Evolutionary conservation across 92 coral and sea anemone genomes (phyloP).

Genomic region (Actinostola sp.): DNA sequence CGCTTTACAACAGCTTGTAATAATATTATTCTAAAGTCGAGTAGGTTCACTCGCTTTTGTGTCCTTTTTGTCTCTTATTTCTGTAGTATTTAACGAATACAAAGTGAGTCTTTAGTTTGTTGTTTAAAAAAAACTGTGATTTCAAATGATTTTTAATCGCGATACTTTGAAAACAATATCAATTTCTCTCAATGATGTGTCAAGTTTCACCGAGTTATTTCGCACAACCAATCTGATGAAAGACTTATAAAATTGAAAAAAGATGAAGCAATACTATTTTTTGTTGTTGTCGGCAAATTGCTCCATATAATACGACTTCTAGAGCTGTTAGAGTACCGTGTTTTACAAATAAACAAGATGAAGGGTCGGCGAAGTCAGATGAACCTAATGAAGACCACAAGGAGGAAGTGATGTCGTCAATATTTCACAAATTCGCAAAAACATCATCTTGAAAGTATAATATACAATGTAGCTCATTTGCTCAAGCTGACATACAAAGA

Average conservation of each 20-base stretch:
- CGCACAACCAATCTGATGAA: not conserved
- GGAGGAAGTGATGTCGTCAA: slow-evolving; percentile 3
- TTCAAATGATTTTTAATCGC: not conserved
- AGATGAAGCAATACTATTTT: not conserved
- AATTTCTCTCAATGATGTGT: not conserved
- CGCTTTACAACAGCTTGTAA: not conserved
- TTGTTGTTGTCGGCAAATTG: not conserved
- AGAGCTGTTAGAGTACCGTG: not conserved
- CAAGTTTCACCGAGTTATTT: not conserved
- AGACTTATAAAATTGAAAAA: not conserved
- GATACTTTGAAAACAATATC: no score
- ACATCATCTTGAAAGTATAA: not conserved
- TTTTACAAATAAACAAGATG: not conserved
- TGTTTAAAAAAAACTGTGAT: not conserved
- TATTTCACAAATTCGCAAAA: slow-evolving; percentile 1
- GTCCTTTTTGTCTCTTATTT: not conserved
- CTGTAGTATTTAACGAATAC: not conserved
- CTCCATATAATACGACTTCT: not conserved
- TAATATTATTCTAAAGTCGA: not conserved
- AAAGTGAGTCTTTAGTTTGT: not conserved
- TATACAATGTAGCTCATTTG: no score
- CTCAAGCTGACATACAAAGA: no score
- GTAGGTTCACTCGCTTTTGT: not conserved
- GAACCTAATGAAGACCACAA: not conserved
- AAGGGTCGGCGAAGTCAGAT: no score